A percentile compares a stretch with the other conserved stretches of the same genome.
phyloP scores from a whole-genome alignment of 2,797 vertebrate species.

The Ammospiza maritima region DNA sequence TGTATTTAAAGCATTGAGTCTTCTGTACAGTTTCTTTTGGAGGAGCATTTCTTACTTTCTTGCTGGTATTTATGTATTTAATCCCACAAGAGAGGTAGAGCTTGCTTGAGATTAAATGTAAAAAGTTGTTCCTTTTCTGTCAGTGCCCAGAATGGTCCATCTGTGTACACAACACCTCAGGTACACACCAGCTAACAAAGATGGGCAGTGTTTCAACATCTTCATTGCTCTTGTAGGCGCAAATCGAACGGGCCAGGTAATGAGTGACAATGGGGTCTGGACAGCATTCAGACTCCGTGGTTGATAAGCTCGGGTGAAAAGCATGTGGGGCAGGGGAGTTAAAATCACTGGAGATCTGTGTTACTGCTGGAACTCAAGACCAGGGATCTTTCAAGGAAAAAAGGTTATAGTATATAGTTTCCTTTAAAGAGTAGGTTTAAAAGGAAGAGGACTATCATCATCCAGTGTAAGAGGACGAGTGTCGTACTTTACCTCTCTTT shows the following conservation, averaged over 20 bases:
- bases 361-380: neutral
- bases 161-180: neutral
- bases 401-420: neutral
- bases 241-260: neutral
- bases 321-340: neutral
- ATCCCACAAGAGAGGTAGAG: neutral
- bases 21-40: neutral
- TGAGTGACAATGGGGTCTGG: neutral
- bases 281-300: accelerated
- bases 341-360: neutral
- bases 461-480: neutral
- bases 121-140: neutral
- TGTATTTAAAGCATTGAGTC: neutral
- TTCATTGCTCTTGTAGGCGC: neutral
- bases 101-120: neutral
- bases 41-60: neutral
- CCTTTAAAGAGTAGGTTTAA: neutral
- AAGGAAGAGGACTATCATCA: neutral
- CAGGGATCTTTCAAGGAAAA: neutral
- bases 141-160: neutral
- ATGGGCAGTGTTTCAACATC: neutral
- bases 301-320: neutral
- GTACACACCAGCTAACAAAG: neutral
- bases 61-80: neutral
- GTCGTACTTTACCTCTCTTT: neutral